Evolutionary conservation across 2,113 vertebrate species (phyloP), one percentile per base, ranked within the genome.

Genomic region (Plectropomus leopardus): DNA sequence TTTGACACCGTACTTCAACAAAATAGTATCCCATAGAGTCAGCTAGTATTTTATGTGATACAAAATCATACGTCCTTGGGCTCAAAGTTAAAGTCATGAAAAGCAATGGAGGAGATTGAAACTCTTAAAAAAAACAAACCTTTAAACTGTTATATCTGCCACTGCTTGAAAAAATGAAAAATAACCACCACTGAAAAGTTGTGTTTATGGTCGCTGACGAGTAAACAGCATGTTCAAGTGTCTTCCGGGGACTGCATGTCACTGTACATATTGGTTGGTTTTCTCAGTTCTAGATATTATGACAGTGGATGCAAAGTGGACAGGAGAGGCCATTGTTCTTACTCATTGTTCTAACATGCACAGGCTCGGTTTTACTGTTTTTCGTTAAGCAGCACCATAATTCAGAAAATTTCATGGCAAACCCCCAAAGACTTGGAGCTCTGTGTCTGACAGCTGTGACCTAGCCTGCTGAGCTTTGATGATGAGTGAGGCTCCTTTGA

Each of bases 381-480:
- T 51, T 82, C 13, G 34, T 63, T 13, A 53, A 70, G 61, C 66
- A 59, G 26, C 78, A 58, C 65, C 65, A 53, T 61, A 76, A 80
- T 59, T 78, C 53, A 40, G 19, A 65, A 15, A 30, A 72, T 76
- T 65, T 63, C 26, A 66, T 75, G 75, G 65, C 32, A 67, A 59
- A 32, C 36, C 58, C 50, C 81, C 21, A 24, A 47, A 50, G 47
- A 4, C 73, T 28, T 0, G 51, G 24, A 36, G 32, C 64, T 78
- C 30, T 60, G 71, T 34, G 34, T 82, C 28, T 74, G 86, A 86
- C 87, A 83, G 80, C 71, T 76, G 81, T 83, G 89, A 80, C 76
- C 77, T 19, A 26, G 78, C 68, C 83, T 45, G 66, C 85, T 57
- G 86, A 78, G 87, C 65, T 74, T 67, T 53, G 24, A 68, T 72